phyloP scores from a whole-genome alignment of 30 jellyfish, hydroid and myxozoan genomes.

The Aurelia sp. region DNA sequence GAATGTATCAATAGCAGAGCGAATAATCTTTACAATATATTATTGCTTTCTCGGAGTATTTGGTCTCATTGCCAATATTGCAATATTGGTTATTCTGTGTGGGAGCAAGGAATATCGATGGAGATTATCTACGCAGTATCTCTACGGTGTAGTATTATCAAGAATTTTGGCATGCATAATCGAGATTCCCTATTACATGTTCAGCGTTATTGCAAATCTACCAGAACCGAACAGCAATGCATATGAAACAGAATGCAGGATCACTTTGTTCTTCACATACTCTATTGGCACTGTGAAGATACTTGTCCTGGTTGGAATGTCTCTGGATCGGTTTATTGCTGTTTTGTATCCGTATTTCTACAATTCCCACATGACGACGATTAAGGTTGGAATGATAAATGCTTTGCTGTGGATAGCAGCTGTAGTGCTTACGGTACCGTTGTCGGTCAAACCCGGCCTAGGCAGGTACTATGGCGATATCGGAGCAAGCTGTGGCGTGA shows the following conservation, averaged over 20 bases:
- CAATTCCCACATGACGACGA: conserved; percentile 7
- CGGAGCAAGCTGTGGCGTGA: conserved; percentile 51
- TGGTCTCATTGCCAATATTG: conserved; percentile 35
- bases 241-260: conserved; percentile 13
- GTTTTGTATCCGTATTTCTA: conserved; percentile 33
- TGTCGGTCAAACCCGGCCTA: conserved; percentile 23
- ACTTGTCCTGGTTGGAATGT: conserved; percentile 32
- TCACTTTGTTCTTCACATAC: conserved; percentile 15
- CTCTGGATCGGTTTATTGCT: conserved; percentile 44
- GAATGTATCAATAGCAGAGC: conserved; percentile 35
- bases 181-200: conserved; percentile 42
- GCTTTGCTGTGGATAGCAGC: conserved; percentile 16
- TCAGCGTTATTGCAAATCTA: conserved; percentile 14
- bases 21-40: not conserved
- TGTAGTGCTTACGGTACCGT: not conserved
- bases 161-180: conserved; percentile 36
- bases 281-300: conserved; percentile 20
- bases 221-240: conserved; percentile 8
- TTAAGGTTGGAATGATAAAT: not conserved
- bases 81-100: conserved; percentile 1
- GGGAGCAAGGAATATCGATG: conserved; percentile 23
- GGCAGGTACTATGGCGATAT: conserved; percentile 15
- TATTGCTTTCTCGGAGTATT: conserved; percentile 21
- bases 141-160: conserved; percentile 26
- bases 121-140: conserved; percentile 27